A percentile compares a stretch with the other conserved stretches of the same genome.
These are phyloP conservation scores for Aplodontia rufa DNA, from an alignment of 2,113 vertebrate genomes.

Conservation along the genomic window DNA sequence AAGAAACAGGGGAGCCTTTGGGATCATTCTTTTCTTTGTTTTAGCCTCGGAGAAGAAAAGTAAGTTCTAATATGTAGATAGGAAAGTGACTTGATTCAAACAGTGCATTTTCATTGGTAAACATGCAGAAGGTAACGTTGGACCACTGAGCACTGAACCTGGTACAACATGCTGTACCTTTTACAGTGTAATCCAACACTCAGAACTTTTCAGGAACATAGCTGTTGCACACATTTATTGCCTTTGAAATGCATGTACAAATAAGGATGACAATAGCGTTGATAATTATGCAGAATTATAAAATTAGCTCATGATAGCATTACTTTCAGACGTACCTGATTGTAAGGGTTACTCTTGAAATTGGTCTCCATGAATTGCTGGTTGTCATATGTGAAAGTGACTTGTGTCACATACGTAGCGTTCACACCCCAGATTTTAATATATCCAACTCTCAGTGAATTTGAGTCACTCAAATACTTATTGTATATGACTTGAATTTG, in stretches of 20 bases:
- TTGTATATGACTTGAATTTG: slow-evolving; percentile 61
- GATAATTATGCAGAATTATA: background rate
- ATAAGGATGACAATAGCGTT: background rate
- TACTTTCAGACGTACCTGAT: slow-evolving; percentile 63
- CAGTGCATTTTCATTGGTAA: background rate
- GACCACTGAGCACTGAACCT: background rate
- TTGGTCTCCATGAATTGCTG: background rate
- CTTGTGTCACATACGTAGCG: slow-evolving; percentile 24
- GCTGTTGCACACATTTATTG: background rate
- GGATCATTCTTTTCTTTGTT: background rate
- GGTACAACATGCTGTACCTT: background rate
- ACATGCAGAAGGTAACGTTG: background rate
- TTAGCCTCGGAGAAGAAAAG: background rate
- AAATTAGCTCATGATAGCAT: background rate
- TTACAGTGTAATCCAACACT: background rate
- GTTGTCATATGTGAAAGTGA: slow-evolving; percentile 40
- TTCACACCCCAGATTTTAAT: slow-evolving; percentile 69
- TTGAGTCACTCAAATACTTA: slow-evolving; percentile 53
- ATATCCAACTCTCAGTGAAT: slow-evolving; percentile 66
- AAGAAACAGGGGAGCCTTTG: background rate
- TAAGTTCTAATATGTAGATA: background rate
- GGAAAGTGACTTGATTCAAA: background rate
- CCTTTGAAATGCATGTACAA: background rate
- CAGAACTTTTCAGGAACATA: background rate
- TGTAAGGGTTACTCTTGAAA: slow-evolving; percentile 21